A percentile compares a stretch with the other conserved stretches of the same genome.
These are phyloP conservation scores for Stylophora pistillata DNA, from an alignment of 64 coral and sea anemone species.

Conservation along the genomic window DNA sequence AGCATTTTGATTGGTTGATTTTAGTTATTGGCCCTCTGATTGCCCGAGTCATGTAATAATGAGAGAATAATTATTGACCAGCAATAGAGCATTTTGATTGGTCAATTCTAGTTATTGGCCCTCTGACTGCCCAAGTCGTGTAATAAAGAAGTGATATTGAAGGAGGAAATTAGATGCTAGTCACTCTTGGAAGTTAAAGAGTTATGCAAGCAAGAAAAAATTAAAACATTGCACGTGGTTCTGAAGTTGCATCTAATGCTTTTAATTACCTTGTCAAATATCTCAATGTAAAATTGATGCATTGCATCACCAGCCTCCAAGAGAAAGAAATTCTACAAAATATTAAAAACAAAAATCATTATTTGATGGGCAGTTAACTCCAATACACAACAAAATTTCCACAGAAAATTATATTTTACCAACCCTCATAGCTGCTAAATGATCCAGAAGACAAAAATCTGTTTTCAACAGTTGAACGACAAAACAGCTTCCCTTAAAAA, in stretches of 20 bases:
- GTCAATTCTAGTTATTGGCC: too few species aligned
- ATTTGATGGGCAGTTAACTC: too few species aligned
- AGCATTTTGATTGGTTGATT: too few species aligned
- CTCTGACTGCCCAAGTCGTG: too few species aligned
- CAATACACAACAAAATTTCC: not conserved
- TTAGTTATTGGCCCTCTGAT: too few species aligned
- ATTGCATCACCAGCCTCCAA: slow-evolving; percentile 95
- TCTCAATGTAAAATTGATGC: slow-evolving; percentile 95
- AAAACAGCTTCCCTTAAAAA: slow-evolving; percentile 64
- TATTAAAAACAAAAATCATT: not conserved
- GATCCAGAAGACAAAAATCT: slow-evolving; percentile 81
- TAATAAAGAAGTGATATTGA: too few species aligned
- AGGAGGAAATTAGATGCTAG: too few species aligned
- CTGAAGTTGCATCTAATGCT: not conserved
- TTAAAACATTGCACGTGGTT: not conserved
- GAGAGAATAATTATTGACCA: too few species aligned
- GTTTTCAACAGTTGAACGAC: slow-evolving; percentile 71
- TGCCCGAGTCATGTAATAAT: too few species aligned
- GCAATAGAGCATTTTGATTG: too few species aligned
- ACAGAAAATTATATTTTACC: not conserved
- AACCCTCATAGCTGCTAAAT: slow-evolving; percentile 94
- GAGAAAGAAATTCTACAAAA: slow-evolving; percentile 86
- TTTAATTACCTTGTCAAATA: slow-evolving; percentile 93
- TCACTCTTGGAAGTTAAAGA: too few species aligned
- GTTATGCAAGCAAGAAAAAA: not conserved